These are phyloP conservation scores for Papilio polyxenes DNA, from an alignment of 1,140 invertebrate species.

Conservation along the genomic window DNA sequence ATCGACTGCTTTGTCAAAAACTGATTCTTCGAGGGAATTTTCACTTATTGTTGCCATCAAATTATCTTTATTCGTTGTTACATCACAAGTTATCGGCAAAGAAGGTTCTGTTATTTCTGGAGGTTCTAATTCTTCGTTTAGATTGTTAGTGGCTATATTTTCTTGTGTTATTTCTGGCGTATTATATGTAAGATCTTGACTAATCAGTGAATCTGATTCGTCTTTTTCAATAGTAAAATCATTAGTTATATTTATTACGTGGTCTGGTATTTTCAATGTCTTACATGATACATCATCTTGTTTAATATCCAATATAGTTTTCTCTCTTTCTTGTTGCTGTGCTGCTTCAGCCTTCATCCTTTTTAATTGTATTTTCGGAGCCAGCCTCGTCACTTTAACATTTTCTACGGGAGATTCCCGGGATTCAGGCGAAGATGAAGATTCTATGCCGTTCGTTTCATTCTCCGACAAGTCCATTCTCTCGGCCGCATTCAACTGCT, in stretches of 20 bases:
- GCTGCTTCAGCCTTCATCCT: constrained; percentile 77
- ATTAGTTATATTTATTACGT: constrained; percentile 17
- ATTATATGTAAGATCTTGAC: not conserved
- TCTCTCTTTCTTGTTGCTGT: constrained; percentile 64
- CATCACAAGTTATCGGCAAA: not conserved
- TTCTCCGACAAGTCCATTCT: constrained; percentile 66
- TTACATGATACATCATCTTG: constrained; percentile 41
- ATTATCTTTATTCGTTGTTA: not conserved
- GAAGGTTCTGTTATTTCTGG: not conserved
- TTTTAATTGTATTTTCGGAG: constrained; percentile 79
- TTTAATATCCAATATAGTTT: constrained; percentile 50
- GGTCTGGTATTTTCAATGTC: constrained; percentile 3
- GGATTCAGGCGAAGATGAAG: constrained; percentile 59
- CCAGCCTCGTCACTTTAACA: constrained; percentile 71
- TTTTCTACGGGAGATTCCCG: constrained; percentile 68
- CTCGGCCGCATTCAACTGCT: constrained; percentile 74
- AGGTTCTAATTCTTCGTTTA: not conserved
- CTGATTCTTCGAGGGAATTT: not conserved
- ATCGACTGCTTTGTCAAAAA: not conserved
- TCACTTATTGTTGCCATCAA: not conserved
- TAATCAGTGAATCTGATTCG: constrained; percentile 11
- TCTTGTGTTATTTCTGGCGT: not conserved
- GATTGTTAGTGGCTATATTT: not conserved
- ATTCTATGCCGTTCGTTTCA: constrained; percentile 70
- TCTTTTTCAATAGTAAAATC: constrained; percentile 23